Base-by-base conservation (phyloP, 2,888 invertebrate species). In the Ophion ventricosus region DNA sequence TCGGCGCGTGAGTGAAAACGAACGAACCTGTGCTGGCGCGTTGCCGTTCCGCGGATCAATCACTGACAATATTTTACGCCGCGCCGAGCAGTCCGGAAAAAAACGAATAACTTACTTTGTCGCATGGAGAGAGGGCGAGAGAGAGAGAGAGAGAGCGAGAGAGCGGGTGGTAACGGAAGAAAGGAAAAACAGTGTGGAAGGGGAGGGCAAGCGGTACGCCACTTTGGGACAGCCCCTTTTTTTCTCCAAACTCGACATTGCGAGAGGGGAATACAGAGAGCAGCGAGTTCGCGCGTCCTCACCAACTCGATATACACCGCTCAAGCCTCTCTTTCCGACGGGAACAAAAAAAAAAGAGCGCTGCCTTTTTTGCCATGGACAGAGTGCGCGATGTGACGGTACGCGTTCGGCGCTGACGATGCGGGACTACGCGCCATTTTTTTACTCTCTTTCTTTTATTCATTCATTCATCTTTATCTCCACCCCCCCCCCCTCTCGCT, bases 21-120 rank as follows among this genome's bases (percentile, higher is more conserved):
- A 66, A 66, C 70, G 59, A 66, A 63, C 35, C 76, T 63, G 64
- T 77, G 20, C 72, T 82, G 74, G 81, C 43, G 29, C 29, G 29
- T 29, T 29, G 29, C 29, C 29, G 29, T 76, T 73, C 79, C 85
- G 84, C 77, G 88, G 89, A 90, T 91, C 91, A 89, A 91, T 91
- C 90, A 88, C 87, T 87, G 88, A 86, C 85, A 86, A 85, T 89
- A 89, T 90, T 90, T 90, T 88, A 89, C 85, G 86, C 74, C 75
- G 70, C 73, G 66, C 76, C 72, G 40, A 64, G 56, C 69, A 57
- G 75, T 73, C 72, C 79, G 73, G 49, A 69, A 69, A 78, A 86
- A 86, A 86, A 85, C 80, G 81, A 86, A 88, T 86, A 83, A 87
- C 79, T 66, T 84, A 86, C 86, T 86, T 88, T 88, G 88, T 87